phyloP scores from a whole-genome alignment of 1,140 invertebrate species.

The Zelostemma sp. region DNA sequence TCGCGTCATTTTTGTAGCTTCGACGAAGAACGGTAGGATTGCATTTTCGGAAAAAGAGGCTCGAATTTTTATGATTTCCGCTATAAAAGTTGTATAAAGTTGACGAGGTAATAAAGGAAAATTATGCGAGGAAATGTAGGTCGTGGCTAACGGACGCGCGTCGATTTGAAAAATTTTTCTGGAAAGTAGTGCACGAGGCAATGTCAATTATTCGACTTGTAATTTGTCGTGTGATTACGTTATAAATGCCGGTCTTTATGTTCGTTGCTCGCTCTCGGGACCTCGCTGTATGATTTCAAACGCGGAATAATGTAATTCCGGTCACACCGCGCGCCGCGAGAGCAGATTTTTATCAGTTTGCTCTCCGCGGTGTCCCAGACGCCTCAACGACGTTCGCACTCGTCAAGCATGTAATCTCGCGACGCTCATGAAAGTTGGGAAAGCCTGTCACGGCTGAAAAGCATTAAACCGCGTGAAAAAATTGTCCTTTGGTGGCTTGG shows the following conservation, averaged over 20 bases:
- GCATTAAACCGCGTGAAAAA: neutral
- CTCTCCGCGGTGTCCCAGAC: constrained; percentile 25
- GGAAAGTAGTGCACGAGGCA: too few relatives aligned
- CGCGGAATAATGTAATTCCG: constrained; percentile 61
- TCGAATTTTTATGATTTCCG: neutral
- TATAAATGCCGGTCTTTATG: constrained; percentile 8
- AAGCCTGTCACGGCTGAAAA: neutral
- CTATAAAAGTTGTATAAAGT: constrained; percentile 3
- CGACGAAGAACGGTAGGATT: too few relatives aligned
- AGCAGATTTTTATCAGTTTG: constrained; percentile 55
- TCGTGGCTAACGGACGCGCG: neutral
- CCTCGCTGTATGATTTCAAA: constrained; percentile 53
- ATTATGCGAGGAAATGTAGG: neutral
- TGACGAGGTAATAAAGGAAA: constrained; percentile 2
- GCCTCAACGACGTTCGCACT: constrained; percentile 48
- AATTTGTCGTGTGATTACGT: constrained; percentile 40
- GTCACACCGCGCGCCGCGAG: constrained; percentile 50
- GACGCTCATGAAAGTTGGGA: constrained; percentile 2
- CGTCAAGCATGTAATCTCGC: constrained; percentile 46
- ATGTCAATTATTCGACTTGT: too few relatives aligned
- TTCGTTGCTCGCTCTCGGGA: constrained; percentile 57
- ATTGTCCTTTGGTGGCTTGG: constrained; percentile 3
- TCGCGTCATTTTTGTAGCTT: neutral
- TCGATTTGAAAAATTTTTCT: neutral
- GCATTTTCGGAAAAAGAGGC: neutral